Evolutionary conservation across 2,888 invertebrate species (phyloP), one percentile per base, ranked within the genome.

Genomic region (Drosophila barbarae): DNA sequence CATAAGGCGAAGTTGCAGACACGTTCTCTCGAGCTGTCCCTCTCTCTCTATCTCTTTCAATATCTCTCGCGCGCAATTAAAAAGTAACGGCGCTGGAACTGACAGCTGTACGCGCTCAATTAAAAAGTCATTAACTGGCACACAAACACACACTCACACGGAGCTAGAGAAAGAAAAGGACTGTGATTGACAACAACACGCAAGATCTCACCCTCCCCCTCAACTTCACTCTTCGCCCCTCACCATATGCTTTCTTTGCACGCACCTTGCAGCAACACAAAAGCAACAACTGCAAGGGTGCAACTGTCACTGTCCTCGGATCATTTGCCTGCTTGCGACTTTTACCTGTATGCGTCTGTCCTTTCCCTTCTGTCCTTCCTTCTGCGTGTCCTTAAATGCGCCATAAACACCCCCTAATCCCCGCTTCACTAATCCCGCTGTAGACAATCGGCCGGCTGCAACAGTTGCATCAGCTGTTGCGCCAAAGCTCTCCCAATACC

Each of bases 91-190:
- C 81, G 81, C 78, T 76, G 78, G 52, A 69, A 70, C 76, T 68
- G 79, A 75, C 84, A 79, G 84, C 78, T 84, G 84, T 78, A 78
- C 61, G 82, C 66, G 76, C 79, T 78, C 82, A 80, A 80, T 80
- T 84, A 84, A 80, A 84, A 84, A 81, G 84, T 80, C 80, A 80
- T 84, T 84, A 84, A 81, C 84, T 70, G 74, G 39, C 32, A 49
- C 38, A 42, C 38, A 47, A 32, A 44, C 39, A 46, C 38, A 44
- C 28, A 38, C 32, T 18, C 10, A 23, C 36, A 36, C 23, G 47
- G 2, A 47, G 34, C 23, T 32, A 54, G 30, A 39, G 44, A 55
- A 18, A 70, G 57, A 57, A 55, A n/a, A 26, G 50, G 56, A 51
- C 64, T 70, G 81, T 84, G 79, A 80, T 80, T 80, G 79, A 84